phyloP scores from a whole-genome alignment of 2,797 vertebrate genomes.

The Microhierax caerulescens region DNA sequence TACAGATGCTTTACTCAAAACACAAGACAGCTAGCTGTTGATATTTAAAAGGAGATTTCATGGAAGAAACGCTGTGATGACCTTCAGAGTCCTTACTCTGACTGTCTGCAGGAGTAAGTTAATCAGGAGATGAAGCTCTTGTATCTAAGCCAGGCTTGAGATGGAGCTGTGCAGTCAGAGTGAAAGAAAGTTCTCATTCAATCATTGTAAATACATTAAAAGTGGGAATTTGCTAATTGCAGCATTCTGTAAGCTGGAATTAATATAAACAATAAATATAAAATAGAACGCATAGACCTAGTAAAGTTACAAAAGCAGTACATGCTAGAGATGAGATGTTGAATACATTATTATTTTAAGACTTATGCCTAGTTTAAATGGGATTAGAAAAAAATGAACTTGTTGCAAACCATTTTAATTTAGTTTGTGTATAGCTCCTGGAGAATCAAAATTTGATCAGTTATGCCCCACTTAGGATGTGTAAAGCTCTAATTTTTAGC shows the following conservation, averaged over 20 bases:
- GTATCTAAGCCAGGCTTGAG: conserved; percentile 69
- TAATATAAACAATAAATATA: conserved; percentile 25
- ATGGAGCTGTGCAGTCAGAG: conserved; percentile 17
- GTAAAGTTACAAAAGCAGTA: neutral
- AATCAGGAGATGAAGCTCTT: conserved; percentile 74
- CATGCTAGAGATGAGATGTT: neutral
- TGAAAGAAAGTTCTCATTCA: conserved; percentile 36
- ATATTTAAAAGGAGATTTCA: conserved; percentile 60
- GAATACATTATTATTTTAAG: conserved; percentile 3
- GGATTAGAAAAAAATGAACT: neutral
- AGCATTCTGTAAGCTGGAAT: conserved; percentile 19
- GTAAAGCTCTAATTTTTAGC: conserved; percentile 22
- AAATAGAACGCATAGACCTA: neutral
- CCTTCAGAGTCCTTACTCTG: conserved; percentile 67
- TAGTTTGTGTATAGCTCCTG: neutral
- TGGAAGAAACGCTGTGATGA: conserved; percentile 57
- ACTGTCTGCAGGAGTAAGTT: conserved; percentile 67
- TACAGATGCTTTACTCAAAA: conserved; percentile 38
- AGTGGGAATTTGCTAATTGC: conserved; percentile 59
- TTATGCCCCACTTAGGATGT: neutral
- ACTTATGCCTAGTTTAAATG: conserved; percentile 1
- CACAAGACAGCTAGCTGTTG: conserved; percentile 19
- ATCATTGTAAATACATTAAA: conserved; percentile 39
- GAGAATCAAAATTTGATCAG: conserved; percentile 21
- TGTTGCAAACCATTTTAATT: conserved; percentile 36